Evolutionary conservation across 2,113 vertebrate species (phyloP).

Genomic region (Nibea coibor): DNA sequence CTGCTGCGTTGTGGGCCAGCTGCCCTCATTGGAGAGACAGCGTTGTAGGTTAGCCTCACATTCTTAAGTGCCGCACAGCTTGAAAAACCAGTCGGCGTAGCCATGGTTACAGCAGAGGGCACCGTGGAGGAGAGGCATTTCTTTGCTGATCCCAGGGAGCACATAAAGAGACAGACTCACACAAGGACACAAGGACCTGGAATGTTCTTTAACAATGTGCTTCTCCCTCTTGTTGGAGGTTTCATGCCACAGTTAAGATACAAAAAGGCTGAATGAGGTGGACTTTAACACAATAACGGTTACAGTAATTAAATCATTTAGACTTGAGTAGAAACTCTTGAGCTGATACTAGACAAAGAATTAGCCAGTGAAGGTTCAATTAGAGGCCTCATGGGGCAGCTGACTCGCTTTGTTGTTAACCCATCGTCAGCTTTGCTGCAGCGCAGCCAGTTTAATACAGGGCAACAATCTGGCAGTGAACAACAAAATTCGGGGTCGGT

Average conservation of each 20-base stretch:
- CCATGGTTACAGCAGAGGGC: slow-evolving; percentile 82
- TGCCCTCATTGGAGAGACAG: slow-evolving; percentile 52
- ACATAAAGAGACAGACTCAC: slow-evolving; percentile 45
- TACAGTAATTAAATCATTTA: slow-evolving; percentile 25
- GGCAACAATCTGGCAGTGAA: not conserved
- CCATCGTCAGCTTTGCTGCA: not conserved
- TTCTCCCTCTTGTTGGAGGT: not conserved
- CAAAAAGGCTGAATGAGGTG: slow-evolving; percentile 18
- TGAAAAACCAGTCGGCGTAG: slow-evolving; percentile 92
- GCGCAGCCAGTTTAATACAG: not conserved
- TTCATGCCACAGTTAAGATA: not conserved
- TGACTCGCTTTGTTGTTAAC: slow-evolving; percentile 29
- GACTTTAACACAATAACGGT: slow-evolving; percentile 28
- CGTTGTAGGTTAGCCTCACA: slow-evolving; percentile 64
- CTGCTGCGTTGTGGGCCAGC: slow-evolving; percentile 52
- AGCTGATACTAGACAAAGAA: slow-evolving; percentile 17
- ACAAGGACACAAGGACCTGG: slow-evolving; percentile 23
- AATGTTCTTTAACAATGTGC: not conserved
- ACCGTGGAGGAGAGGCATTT: slow-evolving; percentile 74
- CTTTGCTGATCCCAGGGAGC: slow-evolving; percentile 58
- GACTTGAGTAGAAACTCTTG: not conserved
- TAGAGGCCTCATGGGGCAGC: slow-evolving; percentile 8
- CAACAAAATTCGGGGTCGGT: slow-evolving; percentile 33
- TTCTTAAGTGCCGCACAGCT: slow-evolving; percentile 80
- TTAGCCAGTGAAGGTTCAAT: slow-evolving; percentile 26